Conservation (phyloP, 1,140 invertebrate genomes). For the Caligus rogercresseyi region DNA sequence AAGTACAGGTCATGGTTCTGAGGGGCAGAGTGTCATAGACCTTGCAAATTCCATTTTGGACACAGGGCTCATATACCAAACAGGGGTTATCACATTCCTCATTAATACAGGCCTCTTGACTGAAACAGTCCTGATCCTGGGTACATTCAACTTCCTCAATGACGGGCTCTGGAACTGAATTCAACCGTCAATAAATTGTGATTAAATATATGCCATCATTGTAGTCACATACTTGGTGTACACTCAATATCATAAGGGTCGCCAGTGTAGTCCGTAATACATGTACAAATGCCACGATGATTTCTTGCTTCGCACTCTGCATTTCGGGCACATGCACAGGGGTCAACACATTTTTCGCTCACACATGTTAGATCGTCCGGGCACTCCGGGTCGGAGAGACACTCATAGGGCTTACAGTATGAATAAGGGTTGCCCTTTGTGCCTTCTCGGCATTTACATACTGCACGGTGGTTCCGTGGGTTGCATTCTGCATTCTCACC, state of each 20-base stretch:
- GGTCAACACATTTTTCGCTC: conserved; percentile 6
- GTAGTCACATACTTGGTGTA: conserved; percentile 41
- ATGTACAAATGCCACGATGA: conserved; percentile 52
- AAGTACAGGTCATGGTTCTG: conserved; percentile 68
- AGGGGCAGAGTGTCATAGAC: conserved; percentile 59
- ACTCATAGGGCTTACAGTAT: conserved; percentile 34
- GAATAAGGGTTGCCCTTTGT: conserved; percentile 45
- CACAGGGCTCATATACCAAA: conserved; percentile 33
- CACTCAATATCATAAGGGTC: conserved; percentile 61
- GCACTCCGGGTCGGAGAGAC: conserved; percentile 21
- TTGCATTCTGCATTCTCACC: conserved; percentile 26
- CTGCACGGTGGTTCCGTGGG: conserved; percentile 26
- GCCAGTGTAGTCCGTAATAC: conserved; percentile 54
- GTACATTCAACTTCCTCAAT: conserved; percentile 43
- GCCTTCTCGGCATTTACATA: conserved; percentile 44
- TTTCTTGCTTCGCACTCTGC: conserved; percentile 55
- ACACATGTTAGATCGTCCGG: not conserved
- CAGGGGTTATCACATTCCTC: conserved; percentile 52
- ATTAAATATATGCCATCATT: conserved; percentile 27
- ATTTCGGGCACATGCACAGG: conserved; percentile 25
- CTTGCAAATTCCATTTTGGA: conserved; percentile 35
- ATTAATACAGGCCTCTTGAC: conserved; percentile 43
- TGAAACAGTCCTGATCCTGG: conserved; percentile 55
- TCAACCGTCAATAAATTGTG: not conserved
- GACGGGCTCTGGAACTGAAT: conserved; percentile 22